Conservation (phyloP, 2,797 vertebrate species). For the Mionectes olivaceus region DNA sequence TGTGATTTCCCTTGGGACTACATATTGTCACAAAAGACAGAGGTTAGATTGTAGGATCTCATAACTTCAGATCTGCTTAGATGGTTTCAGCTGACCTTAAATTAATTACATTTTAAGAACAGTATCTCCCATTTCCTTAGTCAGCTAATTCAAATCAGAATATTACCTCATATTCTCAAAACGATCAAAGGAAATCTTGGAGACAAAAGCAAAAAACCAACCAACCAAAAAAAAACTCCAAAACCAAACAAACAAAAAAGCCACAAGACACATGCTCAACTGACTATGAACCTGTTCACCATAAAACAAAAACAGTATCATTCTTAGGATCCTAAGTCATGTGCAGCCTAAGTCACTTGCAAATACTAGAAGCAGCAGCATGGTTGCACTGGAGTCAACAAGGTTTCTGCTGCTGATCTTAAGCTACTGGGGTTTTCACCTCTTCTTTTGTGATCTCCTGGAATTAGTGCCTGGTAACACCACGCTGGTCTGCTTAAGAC, state of each 20-base stretch:
- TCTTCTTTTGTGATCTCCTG: not conserved
- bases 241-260: not conserved
- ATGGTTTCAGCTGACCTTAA: not conserved
- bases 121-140: not conserved
- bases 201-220: fast-evolving
- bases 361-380: not conserved
- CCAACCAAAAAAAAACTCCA: not conserved
- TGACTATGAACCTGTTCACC: not conserved
- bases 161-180: not conserved
- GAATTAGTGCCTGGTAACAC: not conserved
- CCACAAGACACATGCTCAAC: not conserved
- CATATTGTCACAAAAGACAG: not conserved
- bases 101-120: not conserved
- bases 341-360: not conserved
- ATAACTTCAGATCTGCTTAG: not conserved
- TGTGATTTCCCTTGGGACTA: not conserved
- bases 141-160: not conserved
- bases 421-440: not conserved
- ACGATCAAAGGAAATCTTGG: not conserved
- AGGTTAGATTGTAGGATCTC: not conserved
- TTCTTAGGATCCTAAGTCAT: not conserved
- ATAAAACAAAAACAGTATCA: not conserved
- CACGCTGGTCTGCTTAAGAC: not conserved
- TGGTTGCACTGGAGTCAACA: not conserved
- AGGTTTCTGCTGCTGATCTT: not conserved